Evolutionary conservation across 2,888 invertebrate genomes (phyloP), one percentile per base, ranked within the genome.

Genomic region (Scaeva pyrastri): DNA sequence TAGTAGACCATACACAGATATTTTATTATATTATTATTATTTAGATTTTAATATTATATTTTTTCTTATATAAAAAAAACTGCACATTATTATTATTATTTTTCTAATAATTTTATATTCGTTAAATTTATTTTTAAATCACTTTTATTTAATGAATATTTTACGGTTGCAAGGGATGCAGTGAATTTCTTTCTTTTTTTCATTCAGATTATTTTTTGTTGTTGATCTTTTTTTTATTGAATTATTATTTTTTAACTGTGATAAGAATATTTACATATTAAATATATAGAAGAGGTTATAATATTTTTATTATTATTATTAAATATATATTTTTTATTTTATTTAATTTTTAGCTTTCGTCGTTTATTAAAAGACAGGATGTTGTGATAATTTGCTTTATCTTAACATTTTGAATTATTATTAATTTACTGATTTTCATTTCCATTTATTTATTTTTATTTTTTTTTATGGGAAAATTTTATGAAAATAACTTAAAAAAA

Each of bases 101-200:
- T 62, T 16, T 68, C 19, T 41, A n/a, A n/a, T 21, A 45, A 52
- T 75, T 68, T 41, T 76, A 31, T 66, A 52, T 64, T 50, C 26
- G 64, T 74, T 64, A 50, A 41, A 41, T 68, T 58, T 58, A 45
- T 76, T 26, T 68, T 81, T 73, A 58, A 82, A 82, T 86, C 82
- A 86, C 81, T 86, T 64, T 82, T 68, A 50, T 31, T 50, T 39
- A 82, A 86, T 85, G 45, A 85, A 82, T 73, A 64, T 56, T 85
- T 77, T 48, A 16, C 43, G 45, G 36, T 73, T 74, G 81, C 81
- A 73, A 45, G 36, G 16, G 56, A 36, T 77, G 77, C 64, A 70
- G 64, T 60, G 56, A 86, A 81, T 86, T 86, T 86, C 76, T 86
- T 86, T 78, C 77, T 86, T 64, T 77, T 86, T 86, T 82, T 86